Evolutionary conservation across 2,888 invertebrate species (phyloP).

Genomic region (Drosophila anomelani): DNA sequence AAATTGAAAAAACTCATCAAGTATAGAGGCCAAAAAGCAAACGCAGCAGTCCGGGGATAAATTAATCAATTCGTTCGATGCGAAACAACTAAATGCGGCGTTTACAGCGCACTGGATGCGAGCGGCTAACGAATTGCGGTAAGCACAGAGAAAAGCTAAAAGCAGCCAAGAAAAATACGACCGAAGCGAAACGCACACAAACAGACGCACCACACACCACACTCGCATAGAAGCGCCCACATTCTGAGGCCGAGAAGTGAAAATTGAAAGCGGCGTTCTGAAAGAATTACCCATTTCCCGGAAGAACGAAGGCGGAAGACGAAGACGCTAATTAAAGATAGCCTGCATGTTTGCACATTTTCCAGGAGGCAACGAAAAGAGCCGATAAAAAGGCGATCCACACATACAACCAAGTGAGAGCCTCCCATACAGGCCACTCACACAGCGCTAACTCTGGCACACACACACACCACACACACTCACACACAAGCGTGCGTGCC

Average conservation of each 20-base stretch:
- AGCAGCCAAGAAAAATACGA: constrained; percentile 55
- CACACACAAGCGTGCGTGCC: constrained; percentile 53
- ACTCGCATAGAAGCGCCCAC: constrained; percentile 25
- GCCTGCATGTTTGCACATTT: constrained; percentile 36
- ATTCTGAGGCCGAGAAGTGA: constrained; percentile 19
- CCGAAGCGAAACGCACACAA: constrained; percentile 59
- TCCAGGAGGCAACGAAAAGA: constrained; percentile 56
- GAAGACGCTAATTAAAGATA: constrained; percentile 14
- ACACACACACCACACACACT: constrained; percentile 21
- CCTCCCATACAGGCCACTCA: constrained; percentile 32
- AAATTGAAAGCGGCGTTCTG: constrained; percentile 21
- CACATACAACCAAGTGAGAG: constrained; percentile 40
- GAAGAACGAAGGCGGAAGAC: constrained; percentile 9
- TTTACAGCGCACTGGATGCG: constrained; percentile 51
- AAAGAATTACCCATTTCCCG: constrained; percentile 10
- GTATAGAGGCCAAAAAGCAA: constrained; percentile 80
- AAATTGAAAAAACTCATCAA: constrained; percentile 80
- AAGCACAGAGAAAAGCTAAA: constrained; percentile 54
- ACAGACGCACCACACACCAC: constrained; percentile 36
- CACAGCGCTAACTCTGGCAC: constrained; percentile 18
- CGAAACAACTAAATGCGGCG: constrained; percentile 37
- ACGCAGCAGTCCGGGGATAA: constrained; percentile 67
- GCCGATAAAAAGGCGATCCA: constrained; percentile 45
- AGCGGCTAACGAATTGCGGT: constrained; percentile 60
- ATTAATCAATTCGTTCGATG: constrained; percentile 52